phyloP scores from a whole-genome alignment of 1,140 invertebrate species.

The Pectinophora gossypiella region DNA sequence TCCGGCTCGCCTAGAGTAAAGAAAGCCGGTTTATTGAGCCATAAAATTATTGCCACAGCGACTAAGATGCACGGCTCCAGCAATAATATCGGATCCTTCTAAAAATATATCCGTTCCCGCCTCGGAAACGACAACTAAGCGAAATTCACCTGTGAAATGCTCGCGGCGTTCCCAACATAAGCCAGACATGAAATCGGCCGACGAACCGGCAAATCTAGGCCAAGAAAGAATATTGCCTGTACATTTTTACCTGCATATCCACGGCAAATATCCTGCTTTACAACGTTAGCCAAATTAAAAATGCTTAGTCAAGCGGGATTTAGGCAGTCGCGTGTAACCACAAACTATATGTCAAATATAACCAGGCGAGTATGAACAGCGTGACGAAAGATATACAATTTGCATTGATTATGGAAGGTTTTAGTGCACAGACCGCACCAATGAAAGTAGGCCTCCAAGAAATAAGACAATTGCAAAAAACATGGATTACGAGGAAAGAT shows the following conservation, averaged over 20 bases:
- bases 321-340: neutral
- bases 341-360: neutral
- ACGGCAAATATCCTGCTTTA: constrained; percentile 12
- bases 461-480: neutral
- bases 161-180: constrained; percentile 31
- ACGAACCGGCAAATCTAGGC: constrained; percentile 62
- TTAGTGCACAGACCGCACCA: constrained; percentile 9
- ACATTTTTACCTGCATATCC: constrained; percentile 42
- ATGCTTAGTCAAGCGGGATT: neutral
- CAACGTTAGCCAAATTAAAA: neutral
- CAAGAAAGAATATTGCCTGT: constrained; percentile 51
- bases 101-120: constrained; percentile 36
- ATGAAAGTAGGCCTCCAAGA: constrained; percentile 1
- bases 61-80: constrained; percentile 21
- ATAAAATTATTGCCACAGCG: constrained; percentile 25
- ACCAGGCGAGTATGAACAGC: constrained; percentile 11
- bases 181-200: constrained; percentile 39
- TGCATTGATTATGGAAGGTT: constrained; percentile 20
- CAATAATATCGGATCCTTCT: constrained; percentile 48
- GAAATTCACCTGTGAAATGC: constrained; percentile 48
- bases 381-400: constrained; percentile 17
- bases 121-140: constrained; percentile 44
- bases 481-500: neutral
- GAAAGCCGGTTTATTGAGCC: constrained; percentile 12
- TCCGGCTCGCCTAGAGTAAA: constrained; percentile 5